Conservation (phyloP, 2,797 vertebrate genomes). For the Malurus splendens region DNA sequence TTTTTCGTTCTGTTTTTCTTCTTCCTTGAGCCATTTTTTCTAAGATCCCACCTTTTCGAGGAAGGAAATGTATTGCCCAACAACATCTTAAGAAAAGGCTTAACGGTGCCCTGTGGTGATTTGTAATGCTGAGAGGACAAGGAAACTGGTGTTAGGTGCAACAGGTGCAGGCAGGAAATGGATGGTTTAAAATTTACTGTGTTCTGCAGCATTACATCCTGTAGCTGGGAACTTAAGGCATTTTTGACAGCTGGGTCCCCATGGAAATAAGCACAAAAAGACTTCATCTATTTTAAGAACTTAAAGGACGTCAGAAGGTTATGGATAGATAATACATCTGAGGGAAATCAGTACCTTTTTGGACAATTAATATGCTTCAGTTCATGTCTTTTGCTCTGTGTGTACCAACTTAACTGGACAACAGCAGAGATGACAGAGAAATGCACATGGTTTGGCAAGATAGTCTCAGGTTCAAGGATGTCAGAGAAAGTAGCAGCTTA, state of each 20-base stretch:
- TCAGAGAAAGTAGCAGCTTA: neutral
- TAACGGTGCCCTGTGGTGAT: neutral
- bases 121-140: neutral
- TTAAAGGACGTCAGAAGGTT: neutral
- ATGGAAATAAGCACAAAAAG: slow-evolving; percentile 60
- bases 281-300: slow-evolving; percentile 66
- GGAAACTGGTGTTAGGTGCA: neutral
- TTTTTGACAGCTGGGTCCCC: slow-evolving; percentile 63
- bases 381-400: neutral
- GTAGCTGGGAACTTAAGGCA: slow-evolving; percentile 11
- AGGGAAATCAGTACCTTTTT: slow-evolving; percentile 35
- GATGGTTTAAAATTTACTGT: neutral
- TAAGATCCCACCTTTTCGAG: neutral
- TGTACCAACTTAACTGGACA: neutral
- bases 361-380: slow-evolving; percentile 17
- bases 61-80: neutral
- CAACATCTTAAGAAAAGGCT: neutral
- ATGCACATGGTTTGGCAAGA: neutral
- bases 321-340: slow-evolving; percentile 24
- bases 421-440: neutral
- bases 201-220: neutral
- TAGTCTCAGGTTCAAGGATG: neutral
- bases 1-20: neutral
- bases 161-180: neutral
- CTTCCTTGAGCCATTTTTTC: neutral